These are phyloP conservation scores for Cylas formicarius DNA, from an alignment of 1,140 invertebrate species.

Conservation along the genomic window DNA sequence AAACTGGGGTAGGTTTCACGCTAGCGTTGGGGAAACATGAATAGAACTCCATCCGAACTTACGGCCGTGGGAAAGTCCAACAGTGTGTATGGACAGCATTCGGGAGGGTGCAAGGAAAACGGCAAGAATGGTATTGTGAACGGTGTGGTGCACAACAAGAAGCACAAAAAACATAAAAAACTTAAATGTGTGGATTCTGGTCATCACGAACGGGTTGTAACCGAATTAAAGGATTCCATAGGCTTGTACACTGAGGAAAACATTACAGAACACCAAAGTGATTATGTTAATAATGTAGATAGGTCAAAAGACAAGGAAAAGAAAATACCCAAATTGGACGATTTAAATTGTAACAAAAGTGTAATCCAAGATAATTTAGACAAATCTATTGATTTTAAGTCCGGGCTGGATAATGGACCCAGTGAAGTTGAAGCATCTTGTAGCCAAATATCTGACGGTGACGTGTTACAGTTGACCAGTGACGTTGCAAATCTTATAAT, in stretches of 20 bases:
- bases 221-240: conserved; percentile 4
- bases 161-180: conserved; percentile 16
- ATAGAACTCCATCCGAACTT: conserved; percentile 11
- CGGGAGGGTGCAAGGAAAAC: conserved; percentile 19
- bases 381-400: conserved; percentile 5
- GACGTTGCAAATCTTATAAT: conserved; percentile 16
- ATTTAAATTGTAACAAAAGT: conserved; percentile 25
- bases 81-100: conserved; percentile 8
- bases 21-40: conserved; percentile 14
- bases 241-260: background rate
- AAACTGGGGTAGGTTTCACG: conserved; percentile 3
- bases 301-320: conserved; percentile 23
- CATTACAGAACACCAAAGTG: background rate
- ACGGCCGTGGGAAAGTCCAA: conserved; percentile 15
- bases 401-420: background rate
- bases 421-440: conserved; percentile 12
- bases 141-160: conserved; percentile 21
- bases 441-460: conserved; percentile 9
- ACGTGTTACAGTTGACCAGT: conserved; percentile 2
- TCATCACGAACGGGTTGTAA: conserved; percentile 12
- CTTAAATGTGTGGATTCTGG: conserved; percentile 1
- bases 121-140: conserved; percentile 32
- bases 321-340: conserved; percentile 21
- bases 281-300: conserved; percentile 22
- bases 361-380: conserved; percentile 12